Evolutionary conservation across 2,797 vertebrate genomes (phyloP).

Genomic region (Pipistrellus pygmaeus): DNA sequence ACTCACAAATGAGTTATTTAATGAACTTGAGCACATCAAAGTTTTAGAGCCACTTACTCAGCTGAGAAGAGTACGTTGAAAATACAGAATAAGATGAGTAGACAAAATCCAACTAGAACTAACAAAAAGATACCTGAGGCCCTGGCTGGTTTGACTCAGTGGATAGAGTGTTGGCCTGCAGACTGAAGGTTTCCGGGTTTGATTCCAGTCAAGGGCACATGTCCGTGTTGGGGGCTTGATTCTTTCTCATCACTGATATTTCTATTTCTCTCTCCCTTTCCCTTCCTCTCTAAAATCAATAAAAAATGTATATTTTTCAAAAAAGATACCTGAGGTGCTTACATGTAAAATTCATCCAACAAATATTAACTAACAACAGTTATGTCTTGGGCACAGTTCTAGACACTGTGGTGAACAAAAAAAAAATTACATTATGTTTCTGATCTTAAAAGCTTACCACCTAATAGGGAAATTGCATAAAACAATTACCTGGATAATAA

Average conservation of each 20-base stretch:
- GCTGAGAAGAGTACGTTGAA: background rate
- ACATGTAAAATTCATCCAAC: background rate
- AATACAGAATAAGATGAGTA: background rate
- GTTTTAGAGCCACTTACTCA: background rate
- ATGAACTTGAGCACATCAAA: background rate
- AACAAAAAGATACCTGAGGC: background rate
- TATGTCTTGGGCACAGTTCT: background rate
- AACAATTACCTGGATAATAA: background rate
- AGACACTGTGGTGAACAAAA: background rate
- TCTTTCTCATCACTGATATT: no score
- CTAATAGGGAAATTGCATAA: background rate
- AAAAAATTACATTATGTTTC: background rate
- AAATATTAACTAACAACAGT: background rate
- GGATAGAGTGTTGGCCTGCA: no score
- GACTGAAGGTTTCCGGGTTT: no score
- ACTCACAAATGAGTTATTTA: no score
- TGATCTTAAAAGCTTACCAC: background rate
- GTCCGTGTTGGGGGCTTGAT: rapidly evolving
- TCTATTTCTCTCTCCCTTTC: no score
- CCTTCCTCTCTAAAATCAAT: no score
- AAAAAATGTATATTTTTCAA: no score
- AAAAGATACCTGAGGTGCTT: background rate
- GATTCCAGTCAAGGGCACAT: no score
- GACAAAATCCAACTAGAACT: background rate
- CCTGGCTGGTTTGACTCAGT: no score